phyloP scores from a whole-genome alignment of 2,888 invertebrate species.

The Leptinotarsa tumamoca region DNA sequence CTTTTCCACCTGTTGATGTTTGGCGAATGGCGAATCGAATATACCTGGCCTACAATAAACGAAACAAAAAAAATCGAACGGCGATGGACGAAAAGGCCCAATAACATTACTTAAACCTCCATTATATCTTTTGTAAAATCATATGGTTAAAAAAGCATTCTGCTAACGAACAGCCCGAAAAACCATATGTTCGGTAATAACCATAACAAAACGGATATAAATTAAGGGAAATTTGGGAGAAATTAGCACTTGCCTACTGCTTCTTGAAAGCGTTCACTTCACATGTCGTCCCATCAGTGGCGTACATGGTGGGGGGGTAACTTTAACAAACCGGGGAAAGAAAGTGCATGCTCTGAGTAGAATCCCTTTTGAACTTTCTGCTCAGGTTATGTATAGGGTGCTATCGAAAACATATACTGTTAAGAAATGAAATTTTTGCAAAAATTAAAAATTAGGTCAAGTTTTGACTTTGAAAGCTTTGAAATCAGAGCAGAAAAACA shows the following conservation, averaged over 20 bases:
- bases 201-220: constrained; percentile 41
- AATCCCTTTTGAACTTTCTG: no score
- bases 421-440: no score
- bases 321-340: no score
- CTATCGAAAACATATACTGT: no score
- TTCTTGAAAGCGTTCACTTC: constrained; percentile 29
- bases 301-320: background rate
- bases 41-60: background rate
- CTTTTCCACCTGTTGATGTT: background rate
- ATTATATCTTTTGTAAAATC: constrained; percentile 24
- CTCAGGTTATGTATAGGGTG: no score
- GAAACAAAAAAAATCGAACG: background rate
- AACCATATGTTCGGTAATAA: constrained; percentile 37
- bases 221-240: constrained; percentile 43
- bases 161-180: constrained; percentile 14
- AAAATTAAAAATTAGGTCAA: no score
- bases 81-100: constrained; percentile 6
- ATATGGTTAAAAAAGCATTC: constrained; percentile 14
- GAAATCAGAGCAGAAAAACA: no score
- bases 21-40: background rate
- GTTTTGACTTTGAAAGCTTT: no score
- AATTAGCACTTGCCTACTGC: constrained; percentile 44
- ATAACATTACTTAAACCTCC: constrained; percentile 14
- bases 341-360: no score
- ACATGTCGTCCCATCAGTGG: constrained; percentile 25